Evolutionary conservation across 2,113 vertebrate species (phyloP), one percentile per base, ranked within the genome.

Genomic region (Platysternon megacephalum): DNA sequence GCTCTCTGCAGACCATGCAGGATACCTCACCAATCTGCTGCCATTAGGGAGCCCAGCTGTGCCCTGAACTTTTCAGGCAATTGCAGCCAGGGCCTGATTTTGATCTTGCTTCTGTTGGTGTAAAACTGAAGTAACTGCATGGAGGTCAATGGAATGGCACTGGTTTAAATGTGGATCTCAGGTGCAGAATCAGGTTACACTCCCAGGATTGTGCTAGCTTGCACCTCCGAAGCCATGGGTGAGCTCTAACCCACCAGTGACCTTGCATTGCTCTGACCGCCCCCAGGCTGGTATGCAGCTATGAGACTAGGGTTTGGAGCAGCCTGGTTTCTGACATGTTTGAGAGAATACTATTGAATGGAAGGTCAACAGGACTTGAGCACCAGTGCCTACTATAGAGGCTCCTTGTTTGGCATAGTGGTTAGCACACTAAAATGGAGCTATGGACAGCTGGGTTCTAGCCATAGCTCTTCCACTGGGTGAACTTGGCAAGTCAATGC

Each of bases 1-100:
- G 0, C 2, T n/a, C 79, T 0, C 1, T 0, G 1, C 8, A 26
- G 53, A 6, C 12, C 32, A 0, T 0, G 35, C 44, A 72, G 14
- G 84, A 19, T 14, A 10, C 4, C 24, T 26, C 1, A 0, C 52
- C 0, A 2, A 49, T 78, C 55, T 89, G 46, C 78, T 74, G 80
- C 86, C 21, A 82, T 46, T 46, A 46, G 12, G 26, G 26, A 78
- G 22, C 42, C 21, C 26, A 13, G 74, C 42, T 46, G 35, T 72
- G 65, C 17, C 35, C 17, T 72, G 65, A 72, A 39, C n/a, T 72
- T 72, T 72, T 39, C 35, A 72, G 8, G n/a, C 8, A 72, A 72
- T 72, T 72, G 16, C 19, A 72, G n/a, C n/a, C n/a, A 39, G 65
- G 19, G n/a, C n/a, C 65, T 72, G 65, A 39, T 11, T 72, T 39